Percentiles rank a stretch among this genome's conserved stretches.
phyloP scores from a whole-genome alignment of 2,888 invertebrate species.

The Lottia gigantea region DNA sequence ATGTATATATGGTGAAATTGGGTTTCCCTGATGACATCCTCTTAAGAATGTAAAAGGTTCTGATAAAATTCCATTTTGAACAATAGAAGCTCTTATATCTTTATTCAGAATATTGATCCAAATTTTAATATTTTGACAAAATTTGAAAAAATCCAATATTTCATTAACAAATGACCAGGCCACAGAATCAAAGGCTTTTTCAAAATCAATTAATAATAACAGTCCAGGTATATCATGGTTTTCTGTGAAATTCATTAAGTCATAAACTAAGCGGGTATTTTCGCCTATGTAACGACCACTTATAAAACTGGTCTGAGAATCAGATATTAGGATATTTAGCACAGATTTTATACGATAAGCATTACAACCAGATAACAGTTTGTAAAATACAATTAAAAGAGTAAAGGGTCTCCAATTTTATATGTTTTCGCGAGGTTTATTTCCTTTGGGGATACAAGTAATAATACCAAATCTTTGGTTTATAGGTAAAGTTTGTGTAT shows the following conservation, averaged over 20 bases:
- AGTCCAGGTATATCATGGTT: not conserved
- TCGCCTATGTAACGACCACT: not conserved
- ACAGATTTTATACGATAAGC: conserved; percentile 6
- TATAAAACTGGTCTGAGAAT: conserved; percentile 1
- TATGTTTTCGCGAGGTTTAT: conserved; percentile 12
- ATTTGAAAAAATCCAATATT: not conserved
- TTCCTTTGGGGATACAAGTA: conserved; percentile 14
- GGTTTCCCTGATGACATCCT: not conserved
- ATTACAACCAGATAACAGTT: conserved; percentile 10
- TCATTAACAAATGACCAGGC: conserved; percentile 1
- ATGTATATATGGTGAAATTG: not conserved
- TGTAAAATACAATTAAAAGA: conserved; percentile 14
- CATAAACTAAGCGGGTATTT: not conserved
- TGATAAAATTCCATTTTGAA: not conserved
- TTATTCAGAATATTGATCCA: not conserved
- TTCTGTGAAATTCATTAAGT: not conserved
- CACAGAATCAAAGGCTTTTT: conserved; percentile 1
- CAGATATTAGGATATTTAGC: not conserved
- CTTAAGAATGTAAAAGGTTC: not conserved
- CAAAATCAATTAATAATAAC: not conserved
- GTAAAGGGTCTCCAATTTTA: conserved; percentile 13
- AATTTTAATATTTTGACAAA: not conserved
- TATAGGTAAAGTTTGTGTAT: conserved; percentile 6
- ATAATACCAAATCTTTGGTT: conserved; percentile 18
- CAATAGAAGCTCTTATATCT: not conserved